Conservation (phyloP, 2,888 invertebrate species). For the Elgonia sp. region DNA sequence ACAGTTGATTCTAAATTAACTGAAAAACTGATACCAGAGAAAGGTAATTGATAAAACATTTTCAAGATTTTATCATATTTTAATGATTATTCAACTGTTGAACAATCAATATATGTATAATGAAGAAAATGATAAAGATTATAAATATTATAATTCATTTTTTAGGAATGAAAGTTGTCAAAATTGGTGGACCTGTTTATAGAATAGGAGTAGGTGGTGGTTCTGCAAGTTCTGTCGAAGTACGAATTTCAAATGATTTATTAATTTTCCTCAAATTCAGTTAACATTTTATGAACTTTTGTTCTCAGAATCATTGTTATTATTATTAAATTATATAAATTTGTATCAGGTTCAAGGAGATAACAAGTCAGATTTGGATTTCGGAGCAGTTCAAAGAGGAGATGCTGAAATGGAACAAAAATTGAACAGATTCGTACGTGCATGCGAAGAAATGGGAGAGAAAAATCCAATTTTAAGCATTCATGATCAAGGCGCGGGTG, state of each 20-base stretch:
- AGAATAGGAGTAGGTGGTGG: slow-evolving; percentile 99
- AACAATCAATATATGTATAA: neutral
- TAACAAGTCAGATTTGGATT: slow-evolving; percentile 95
- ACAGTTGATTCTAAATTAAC: slow-evolving; percentile 95
- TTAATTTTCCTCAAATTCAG: too few species aligned
- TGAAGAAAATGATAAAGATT: neutral
- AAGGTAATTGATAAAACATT: slow-evolving; percentile 87
- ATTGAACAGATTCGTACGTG: slow-evolving; percentile 96
- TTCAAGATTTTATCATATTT: neutral
- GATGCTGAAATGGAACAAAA: slow-evolving; percentile 99
- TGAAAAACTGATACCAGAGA: slow-evolving; percentile 92
- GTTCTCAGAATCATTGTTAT: too few species aligned
- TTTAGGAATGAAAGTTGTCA: slow-evolving; percentile 95
- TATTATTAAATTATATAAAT: neutral
- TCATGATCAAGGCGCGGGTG: slow-evolving; percentile 99
- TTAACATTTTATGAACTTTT: neutral
- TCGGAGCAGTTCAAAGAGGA: slow-evolving; percentile 98
- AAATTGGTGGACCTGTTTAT: slow-evolving; percentile 98
- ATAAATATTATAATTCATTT: slow-evolving; percentile 10
- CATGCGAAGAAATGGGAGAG: slow-evolving; percentile 94
- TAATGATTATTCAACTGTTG: neutral
- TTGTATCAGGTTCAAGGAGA: slow-evolving; percentile 93
- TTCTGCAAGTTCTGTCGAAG: slow-evolving; percentile 97
- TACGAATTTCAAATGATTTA: slow-evolving; percentile 73
- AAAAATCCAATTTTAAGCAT: slow-evolving; percentile 97